phyloP scores from a whole-genome alignment of 92 coral and sea anemone species.

The Pocillopora meandrina region DNA sequence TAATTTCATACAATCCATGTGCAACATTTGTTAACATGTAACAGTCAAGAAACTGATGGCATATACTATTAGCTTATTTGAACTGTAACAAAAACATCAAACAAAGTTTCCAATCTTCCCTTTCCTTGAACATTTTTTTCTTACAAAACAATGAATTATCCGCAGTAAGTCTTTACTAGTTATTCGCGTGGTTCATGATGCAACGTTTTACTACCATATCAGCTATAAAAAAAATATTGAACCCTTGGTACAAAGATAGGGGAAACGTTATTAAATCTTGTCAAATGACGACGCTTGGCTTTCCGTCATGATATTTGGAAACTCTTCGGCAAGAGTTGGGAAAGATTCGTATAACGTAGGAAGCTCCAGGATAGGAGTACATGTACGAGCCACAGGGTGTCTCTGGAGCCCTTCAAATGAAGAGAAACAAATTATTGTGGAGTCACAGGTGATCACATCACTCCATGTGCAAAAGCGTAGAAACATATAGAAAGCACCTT shows the following conservation, averaged over 20 bases:
- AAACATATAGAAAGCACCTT: constrained; percentile 5
- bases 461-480: constrained; percentile 54
- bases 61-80: neutral
- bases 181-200: too few relatives aligned
- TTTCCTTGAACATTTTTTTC: neutral
- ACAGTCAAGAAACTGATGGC: neutral
- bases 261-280: neutral
- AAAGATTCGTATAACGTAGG: constrained; percentile 43
- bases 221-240: too few relatives aligned
- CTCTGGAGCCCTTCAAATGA: constrained; percentile 22
- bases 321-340: constrained; percentile 59
- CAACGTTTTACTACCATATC: too few relatives aligned
- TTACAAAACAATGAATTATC: neutral
- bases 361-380: constrained; percentile 48
- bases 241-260: neutral
- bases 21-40: neutral
- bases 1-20: neutral
- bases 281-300: constrained; percentile 50
- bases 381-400: constrained; percentile 56
- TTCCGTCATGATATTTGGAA: constrained; percentile 37
- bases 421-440: too few relatives aligned
- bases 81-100: neutral
- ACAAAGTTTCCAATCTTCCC: neutral
- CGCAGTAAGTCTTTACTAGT: neutral
- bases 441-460: constrained; percentile 13